Evolutionary conservation across 2,797 vertebrate genomes (phyloP), one percentile per base, ranked within the genome.

Genomic region (Epinephelus coioides): DNA sequence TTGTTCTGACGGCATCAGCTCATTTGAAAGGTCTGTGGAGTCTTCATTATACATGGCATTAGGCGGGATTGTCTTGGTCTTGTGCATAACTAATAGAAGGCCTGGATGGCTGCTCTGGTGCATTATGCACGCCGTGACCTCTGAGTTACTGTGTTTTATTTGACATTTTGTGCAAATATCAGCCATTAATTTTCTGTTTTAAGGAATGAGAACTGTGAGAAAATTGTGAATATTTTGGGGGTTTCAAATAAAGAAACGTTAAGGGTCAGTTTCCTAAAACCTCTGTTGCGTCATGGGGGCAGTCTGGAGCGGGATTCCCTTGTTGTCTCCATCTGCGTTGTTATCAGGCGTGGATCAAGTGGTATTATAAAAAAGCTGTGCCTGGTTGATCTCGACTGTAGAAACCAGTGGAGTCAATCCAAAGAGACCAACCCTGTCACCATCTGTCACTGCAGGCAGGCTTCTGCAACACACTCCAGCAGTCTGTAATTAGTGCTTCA

Each of bases 401-500:
- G 53, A 83, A 82, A 87, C 71, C 68, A 65, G 25, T 86, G 78
- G 83, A 87, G 68, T 84, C 63, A 21, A 69, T 89, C 76, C 84
- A 81, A 79, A 89, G 63, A 54, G 69, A 74, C 70, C 83, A 63
- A 79, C 81, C 78, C 73, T 73, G 79, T 83, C 78, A 76, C 87
- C 90, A 90, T 92, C 88, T 89, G 89, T 86, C 88, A 79, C 89
- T 87, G 83, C 80, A 86, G 78, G 83, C 78, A 55, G 56, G 78
- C 34, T 72, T 67, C 84, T 78, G 70, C 63, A 75, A 19, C 76
- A 34, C 76, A 43, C 74, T 64, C 57, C 56, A 55, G 61, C 54
- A 10, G 64, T 27, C 68, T 76, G 60, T 68, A 84, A 73, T 88
- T 74, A 78, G 53, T 61, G 46, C 56, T 55, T 79, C 70, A 59